These are phyloP conservation scores for Rousettus leschenaultii DNA, from an alignment of 2,113 vertebrate species.

Conservation along the genomic window DNA sequence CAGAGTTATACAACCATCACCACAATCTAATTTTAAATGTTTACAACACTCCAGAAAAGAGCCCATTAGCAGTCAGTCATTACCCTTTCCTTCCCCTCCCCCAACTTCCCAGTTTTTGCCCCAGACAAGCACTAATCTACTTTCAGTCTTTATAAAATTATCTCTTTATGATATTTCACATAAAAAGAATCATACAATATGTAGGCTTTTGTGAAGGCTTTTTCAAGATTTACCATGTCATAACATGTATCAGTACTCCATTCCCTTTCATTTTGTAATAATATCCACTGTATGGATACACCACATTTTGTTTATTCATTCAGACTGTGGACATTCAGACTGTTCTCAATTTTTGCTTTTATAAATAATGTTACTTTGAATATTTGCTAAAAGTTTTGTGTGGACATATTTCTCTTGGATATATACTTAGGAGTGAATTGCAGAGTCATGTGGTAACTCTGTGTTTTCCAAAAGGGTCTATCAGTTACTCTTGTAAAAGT, in stretches of 20 bases:
- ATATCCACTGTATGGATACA: background rate
- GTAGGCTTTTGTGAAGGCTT: background rate
- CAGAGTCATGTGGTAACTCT: background rate
- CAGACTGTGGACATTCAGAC: background rate
- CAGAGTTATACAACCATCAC: background rate
- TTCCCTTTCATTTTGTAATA: background rate
- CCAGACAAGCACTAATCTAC: background rate
- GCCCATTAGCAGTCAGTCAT: background rate
- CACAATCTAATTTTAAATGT: background rate
- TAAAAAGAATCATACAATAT: background rate
- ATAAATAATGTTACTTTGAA: background rate
- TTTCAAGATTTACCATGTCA: background rate
- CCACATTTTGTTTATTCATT: background rate
- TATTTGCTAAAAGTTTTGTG: background rate
- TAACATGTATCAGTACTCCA: background rate
- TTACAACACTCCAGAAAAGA: background rate
- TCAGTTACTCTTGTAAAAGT: background rate
- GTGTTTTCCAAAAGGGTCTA: background rate
- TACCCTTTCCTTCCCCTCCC: background rate
- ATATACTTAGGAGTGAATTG: background rate
- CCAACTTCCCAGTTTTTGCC: rapidly evolving
- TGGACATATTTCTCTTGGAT: background rate
- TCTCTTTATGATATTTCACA: background rate
- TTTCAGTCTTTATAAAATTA: background rate
- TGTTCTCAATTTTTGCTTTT: background rate